phyloP scores from a whole-genome alignment of 30 jellyfish, hydroid and myxozoan genomes.

The Aurelia aurita region DNA sequence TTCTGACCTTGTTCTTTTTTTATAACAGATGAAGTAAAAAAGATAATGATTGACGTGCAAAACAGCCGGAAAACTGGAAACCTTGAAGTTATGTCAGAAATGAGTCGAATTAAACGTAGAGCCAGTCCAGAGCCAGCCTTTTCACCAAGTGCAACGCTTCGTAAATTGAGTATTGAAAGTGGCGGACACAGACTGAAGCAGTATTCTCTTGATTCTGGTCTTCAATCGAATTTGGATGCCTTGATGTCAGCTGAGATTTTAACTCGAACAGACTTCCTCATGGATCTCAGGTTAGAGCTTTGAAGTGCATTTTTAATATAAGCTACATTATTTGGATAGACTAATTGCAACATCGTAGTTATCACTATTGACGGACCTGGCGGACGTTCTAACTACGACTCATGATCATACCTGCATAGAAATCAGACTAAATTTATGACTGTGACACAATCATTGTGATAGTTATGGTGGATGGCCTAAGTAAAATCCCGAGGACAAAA shows the following conservation, averaged over 20 bases:
- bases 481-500: too few species aligned
- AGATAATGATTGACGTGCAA: constrained; percentile 72
- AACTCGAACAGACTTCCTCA: constrained; percentile 76
- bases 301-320: too few species aligned
- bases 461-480: too few species aligned
- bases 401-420: too few species aligned
- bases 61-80: constrained; percentile 47
- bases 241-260: constrained; percentile 59
- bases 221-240: constrained; percentile 54
- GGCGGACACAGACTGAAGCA: constrained; percentile 26
- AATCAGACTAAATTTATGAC: too few species aligned
- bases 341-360: too few species aligned
- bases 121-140: constrained; percentile 81
- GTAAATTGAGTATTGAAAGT: constrained; percentile 47
- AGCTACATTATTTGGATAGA: too few species aligned
- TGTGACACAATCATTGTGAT: too few species aligned
- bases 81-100: constrained; percentile 74
- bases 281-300: constrained; percentile 72
- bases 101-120: constrained; percentile 71
- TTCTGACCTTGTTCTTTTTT: background rate
- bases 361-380: too few species aligned
- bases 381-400: too few species aligned
- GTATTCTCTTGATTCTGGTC: constrained; percentile 43
- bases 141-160: constrained; percentile 56
- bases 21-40: constrained; percentile 76